A percentile compares a stretch with the other conserved stretches of the same genome.
These are phyloP conservation scores for Loripinus fragilis DNA, from an alignment of 2,888 invertebrate genomes.

Conservation along the genomic window DNA sequence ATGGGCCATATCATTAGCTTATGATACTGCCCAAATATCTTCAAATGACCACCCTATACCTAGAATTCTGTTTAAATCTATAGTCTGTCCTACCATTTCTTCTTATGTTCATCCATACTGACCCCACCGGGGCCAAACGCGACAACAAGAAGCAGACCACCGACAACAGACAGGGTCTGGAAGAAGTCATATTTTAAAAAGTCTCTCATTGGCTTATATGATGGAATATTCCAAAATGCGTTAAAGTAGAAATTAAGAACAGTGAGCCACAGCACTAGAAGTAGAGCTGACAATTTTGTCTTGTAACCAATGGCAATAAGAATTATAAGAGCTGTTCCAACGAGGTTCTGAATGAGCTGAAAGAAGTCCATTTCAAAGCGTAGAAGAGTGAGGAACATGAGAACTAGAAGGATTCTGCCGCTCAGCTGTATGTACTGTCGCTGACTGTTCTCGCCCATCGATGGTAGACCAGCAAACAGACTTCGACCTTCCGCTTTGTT, in stretches of 20 bases:
- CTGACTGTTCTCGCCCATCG: slow-evolving; percentile 90
- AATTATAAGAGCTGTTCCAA: slow-evolving; percentile 97
- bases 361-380: slow-evolving; percentile 95
- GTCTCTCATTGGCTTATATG: slow-evolving; percentile 97
- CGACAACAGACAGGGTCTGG: slow-evolving; percentile 99
- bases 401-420: slow-evolving; percentile 96
- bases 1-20: neutral
- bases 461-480: slow-evolving; percentile 94
- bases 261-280: slow-evolving; percentile 94
- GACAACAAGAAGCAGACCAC: slow-evolving; percentile 99
- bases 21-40: neutral
- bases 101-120: slow-evolving; percentile 99
- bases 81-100: slow-evolving; percentile 99
- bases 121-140: slow-evolving; percentile 96
- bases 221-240: slow-evolving; percentile 98
- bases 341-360: slow-evolving; percentile 94
- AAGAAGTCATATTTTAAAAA: slow-evolving; percentile 99
- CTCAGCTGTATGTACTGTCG: slow-evolving; percentile 98
- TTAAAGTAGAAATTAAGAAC: slow-evolving; percentile 98
- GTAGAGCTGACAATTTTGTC: slow-evolving; percentile 98
- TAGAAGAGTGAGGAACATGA: slow-evolving; percentile 99
- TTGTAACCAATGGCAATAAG: slow-evolving; percentile 98
- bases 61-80: too few relatives aligned
- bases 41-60: neutral
- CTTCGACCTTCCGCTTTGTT: slow-evolving; percentile 96